Conservation (phyloP, 2,113 vertebrate genomes). For the Hemiscyllium ocellatum region DNA sequence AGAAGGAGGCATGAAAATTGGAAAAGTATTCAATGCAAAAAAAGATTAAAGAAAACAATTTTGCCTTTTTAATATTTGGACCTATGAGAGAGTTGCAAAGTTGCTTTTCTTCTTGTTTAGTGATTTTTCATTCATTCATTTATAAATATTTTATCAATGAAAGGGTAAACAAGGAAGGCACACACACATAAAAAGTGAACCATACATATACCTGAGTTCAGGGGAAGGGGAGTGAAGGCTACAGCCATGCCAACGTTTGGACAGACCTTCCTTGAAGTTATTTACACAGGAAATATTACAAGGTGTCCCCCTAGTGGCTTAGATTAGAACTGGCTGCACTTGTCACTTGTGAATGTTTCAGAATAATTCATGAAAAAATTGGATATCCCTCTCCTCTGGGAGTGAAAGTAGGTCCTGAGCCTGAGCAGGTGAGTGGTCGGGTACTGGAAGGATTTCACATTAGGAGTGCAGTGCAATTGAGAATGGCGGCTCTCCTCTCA, state of each 20-base stretch:
- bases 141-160: not conserved
- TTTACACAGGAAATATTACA: not conserved
- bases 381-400: not conserved
- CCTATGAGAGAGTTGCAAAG: not conserved
- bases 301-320: slow-evolving; percentile 10
- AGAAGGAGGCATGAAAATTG: not conserved
- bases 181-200: not conserved
- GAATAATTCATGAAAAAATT: not conserved
- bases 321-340: not conserved
- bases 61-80: not conserved
- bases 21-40: not conserved
- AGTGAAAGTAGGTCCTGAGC: not conserved
- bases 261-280: not conserved
- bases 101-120: not conserved
- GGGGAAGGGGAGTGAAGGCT: not conserved
- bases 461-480: not conserved
- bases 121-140: not conserved
- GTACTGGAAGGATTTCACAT: too few relatives aligned
- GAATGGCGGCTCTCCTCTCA: not conserved
- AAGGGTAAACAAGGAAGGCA: not conserved
- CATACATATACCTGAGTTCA: not conserved
- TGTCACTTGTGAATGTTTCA: not conserved
- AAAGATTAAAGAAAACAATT: not conserved
- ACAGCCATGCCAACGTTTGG: not conserved
- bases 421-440: not conserved